phyloP scores from a whole-genome alignment of 2,113 vertebrate genomes.

The Leucopternis melanops region DNA sequence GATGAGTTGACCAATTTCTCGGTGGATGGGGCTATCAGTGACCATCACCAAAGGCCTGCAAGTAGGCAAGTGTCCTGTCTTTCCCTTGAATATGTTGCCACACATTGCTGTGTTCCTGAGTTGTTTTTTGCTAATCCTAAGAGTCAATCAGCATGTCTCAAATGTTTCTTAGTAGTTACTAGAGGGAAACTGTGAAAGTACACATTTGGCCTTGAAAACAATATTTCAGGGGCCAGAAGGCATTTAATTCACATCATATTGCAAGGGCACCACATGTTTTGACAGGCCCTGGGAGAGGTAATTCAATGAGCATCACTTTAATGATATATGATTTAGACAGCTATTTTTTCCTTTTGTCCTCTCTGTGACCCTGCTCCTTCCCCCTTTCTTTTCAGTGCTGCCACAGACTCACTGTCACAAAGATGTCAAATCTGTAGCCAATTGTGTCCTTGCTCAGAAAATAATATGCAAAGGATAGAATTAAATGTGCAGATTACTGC shows the following conservation, averaged over 20 bases:
- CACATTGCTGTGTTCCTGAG: not conserved
- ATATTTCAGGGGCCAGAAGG: slow-evolving; percentile 62
- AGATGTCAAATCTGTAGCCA: slow-evolving; percentile 11
- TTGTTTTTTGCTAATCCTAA: not conserved
- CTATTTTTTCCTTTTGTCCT: slow-evolving; percentile 65
- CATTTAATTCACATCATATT: slow-evolving; percentile 64
- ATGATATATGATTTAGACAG: slow-evolving; percentile 69
- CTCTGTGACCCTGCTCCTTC: slow-evolving; percentile 56
- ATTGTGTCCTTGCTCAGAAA: not conserved
- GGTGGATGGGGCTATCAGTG: not conserved
- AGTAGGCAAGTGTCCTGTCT: fast-evolving
- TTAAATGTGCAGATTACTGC: not conserved
- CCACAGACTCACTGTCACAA: slow-evolving; percentile 20
- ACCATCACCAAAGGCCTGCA: not conserved
- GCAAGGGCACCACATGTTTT: slow-evolving; percentile 57
- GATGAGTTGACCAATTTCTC: not conserved
- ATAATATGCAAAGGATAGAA: not conserved
- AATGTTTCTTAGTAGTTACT: not conserved
- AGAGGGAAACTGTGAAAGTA: slow-evolving; percentile 33
- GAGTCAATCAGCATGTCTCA: not conserved
- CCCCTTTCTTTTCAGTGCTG: slow-evolving; percentile 15
- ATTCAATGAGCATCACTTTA: slow-evolving; percentile 69
- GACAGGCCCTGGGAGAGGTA: slow-evolving; percentile 64
- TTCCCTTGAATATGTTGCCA: not conserved
- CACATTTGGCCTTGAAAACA: slow-evolving; percentile 59